Conservation (phyloP, 2,113 vertebrate species). For the Percina caprodes region DNA sequence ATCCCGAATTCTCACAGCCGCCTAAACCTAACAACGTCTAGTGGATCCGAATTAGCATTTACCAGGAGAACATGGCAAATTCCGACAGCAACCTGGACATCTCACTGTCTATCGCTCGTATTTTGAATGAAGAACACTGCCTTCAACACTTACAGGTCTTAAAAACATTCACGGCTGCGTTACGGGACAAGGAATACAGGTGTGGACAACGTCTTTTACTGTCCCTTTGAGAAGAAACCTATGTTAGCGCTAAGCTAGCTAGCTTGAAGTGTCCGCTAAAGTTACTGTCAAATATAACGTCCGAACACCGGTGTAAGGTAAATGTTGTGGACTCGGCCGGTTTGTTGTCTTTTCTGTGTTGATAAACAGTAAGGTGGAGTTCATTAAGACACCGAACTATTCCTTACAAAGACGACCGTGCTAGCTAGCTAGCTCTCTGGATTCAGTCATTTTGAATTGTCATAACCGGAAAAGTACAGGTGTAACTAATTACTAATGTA, state of each 20-base stretch:
- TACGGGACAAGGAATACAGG: conserved; percentile 81
- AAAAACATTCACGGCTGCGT: conserved; percentile 69
- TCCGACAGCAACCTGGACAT: conserved; percentile 41
- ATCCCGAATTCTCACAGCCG: too few relatives aligned
- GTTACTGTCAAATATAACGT: not conserved
- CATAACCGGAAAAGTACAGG: not conserved
- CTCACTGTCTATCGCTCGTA: conserved; percentile 47
- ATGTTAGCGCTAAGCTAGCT: conserved; percentile 56
- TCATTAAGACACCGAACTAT: not conserved
- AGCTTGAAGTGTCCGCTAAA: conserved; percentile 2
- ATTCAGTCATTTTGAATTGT: not conserved
- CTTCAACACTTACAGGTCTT: conserved; percentile 70
- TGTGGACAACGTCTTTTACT: conserved; percentile 23
- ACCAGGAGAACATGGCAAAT: conserved; percentile 71
- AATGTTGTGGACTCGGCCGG: too few relatives aligned
- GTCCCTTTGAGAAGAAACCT: not conserved
- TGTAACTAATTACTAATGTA: not conserved
- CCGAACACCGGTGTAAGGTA: too few relatives aligned
- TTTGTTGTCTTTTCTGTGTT: not conserved
- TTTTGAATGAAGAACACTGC: conserved; percentile 66
- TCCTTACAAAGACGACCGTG: not conserved
- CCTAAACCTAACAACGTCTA: too few relatives aligned
- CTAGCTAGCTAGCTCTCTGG: not conserved
- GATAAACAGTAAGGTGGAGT: not conserved
- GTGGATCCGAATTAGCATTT: too few relatives aligned